Conservation (phyloP, 2,797 vertebrate genomes). For the Cygnus olor region DNA sequence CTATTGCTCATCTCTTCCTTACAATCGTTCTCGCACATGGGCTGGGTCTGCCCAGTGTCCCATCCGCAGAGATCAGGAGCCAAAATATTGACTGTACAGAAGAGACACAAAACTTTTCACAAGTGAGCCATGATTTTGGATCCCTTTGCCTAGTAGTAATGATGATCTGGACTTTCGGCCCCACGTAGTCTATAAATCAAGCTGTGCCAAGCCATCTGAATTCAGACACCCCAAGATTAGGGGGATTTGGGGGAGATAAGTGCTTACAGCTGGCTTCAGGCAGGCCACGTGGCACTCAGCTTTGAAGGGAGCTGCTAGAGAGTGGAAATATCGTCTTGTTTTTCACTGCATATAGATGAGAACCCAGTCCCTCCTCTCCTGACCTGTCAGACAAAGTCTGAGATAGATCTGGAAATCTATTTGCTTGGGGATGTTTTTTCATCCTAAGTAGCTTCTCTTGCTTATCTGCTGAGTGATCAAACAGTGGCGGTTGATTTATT, state of each 20-base stretch:
- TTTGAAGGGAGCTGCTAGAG: background rate
- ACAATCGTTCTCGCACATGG: too few species aligned
- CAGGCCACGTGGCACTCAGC: background rate
- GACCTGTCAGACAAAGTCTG: background rate
- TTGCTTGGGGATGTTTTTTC: background rate
- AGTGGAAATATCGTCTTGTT: background rate
- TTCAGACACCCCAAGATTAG: background rate
- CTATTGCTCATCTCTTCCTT: too few species aligned
- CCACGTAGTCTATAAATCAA: background rate
- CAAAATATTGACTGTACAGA: background rate
- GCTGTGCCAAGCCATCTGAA: background rate
- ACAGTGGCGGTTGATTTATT: constrained; percentile 40
- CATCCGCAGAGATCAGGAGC: background rate
- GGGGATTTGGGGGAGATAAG: background rate
- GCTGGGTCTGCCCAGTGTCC: too few species aligned
- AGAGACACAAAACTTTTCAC: background rate
- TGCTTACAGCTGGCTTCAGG: background rate
- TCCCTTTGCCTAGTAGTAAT: background rate
- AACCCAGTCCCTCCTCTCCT: background rate
- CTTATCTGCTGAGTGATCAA: constrained; percentile 1
- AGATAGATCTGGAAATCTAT: constrained; percentile 15
- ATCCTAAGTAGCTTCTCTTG: constrained; percentile 30
- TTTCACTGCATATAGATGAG: background rate
- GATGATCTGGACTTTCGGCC: background rate
- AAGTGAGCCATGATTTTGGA: background rate